phyloP scores from a whole-genome alignment of 2,888 invertebrate genomes.

The Amiota mariae region DNA sequence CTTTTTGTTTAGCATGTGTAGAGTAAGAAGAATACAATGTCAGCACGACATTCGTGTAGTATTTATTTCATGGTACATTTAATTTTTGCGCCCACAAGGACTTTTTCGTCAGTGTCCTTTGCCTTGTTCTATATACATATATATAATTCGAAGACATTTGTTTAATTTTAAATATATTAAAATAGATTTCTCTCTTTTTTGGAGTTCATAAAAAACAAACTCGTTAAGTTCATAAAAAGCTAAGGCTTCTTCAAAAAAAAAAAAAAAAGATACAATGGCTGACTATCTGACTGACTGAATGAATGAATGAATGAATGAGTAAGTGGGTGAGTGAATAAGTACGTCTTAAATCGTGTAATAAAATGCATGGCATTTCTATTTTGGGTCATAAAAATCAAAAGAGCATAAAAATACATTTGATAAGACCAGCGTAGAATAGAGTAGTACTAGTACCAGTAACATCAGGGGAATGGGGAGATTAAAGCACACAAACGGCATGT shows the following conservation, averaged over 20 bases:
- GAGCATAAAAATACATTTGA: constrained; percentile 67
- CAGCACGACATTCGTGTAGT: constrained; percentile 37
- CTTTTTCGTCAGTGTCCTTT: background rate
- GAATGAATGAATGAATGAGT: background rate
- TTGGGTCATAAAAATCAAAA: constrained; percentile 63
- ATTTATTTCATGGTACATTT: constrained; percentile 66
- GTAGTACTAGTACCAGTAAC: background rate
- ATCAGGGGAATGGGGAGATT: constrained; percentile 2
- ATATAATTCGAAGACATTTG: constrained; percentile 51
- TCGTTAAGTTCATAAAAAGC: constrained; percentile 15
- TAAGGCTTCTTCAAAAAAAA: background rate
- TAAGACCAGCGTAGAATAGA: constrained; percentile 44
- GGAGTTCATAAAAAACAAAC: constrained; percentile 10
- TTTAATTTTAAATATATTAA: constrained; percentile 64
- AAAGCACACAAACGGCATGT: constrained; percentile 7
- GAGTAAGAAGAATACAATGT: background rate
- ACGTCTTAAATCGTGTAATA: background rate
- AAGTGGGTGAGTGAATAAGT: background rate
- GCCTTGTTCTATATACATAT: background rate
- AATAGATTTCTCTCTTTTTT: constrained; percentile 27
- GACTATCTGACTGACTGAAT: background rate
- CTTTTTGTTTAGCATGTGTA: too few species aligned
- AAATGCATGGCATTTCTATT: constrained; percentile 32
- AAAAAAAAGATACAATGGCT: too few species aligned
- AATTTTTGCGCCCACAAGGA: constrained; percentile 57